Percentiles rank a stretch among this genome's conserved stretches.
phyloP scores from a whole-genome alignment of 1,140 invertebrate species.

The Drosophila nasuta region DNA sequence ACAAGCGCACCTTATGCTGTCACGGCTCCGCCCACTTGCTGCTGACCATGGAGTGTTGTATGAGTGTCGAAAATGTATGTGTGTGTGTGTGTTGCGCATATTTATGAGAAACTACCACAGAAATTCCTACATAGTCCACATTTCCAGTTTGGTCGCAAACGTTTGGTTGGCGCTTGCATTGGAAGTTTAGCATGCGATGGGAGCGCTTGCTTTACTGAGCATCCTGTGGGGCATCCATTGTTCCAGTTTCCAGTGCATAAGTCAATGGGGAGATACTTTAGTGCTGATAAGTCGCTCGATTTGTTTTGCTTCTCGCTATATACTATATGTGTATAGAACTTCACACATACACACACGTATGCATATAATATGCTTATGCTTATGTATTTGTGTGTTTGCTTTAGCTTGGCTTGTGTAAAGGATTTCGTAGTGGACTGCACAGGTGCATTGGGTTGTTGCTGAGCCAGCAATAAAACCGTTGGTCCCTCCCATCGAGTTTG shows the following conservation, averaged over 20 bases:
- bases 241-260: conserved; percentile 81
- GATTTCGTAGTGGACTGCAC: conserved; percentile 67
- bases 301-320: conserved; percentile 61
- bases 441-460: conserved; percentile 67
- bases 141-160: conserved; percentile 71
- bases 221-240: conserved; percentile 67
- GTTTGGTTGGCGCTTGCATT: conserved; percentile 62
- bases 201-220: neutral
- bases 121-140: conserved; percentile 67
- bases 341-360: neutral
- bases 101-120: conserved; percentile 79
- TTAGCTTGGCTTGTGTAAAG: conserved; percentile 63
- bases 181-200: conserved; percentile 33
- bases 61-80: conserved; percentile 31
- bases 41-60: conserved; percentile 54
- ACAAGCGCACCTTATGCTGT: conserved; percentile 70
- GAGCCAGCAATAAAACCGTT: conserved; percentile 60
- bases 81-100: conserved; percentile 59
- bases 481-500: conserved; percentile 30
- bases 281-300: conserved; percentile 81
- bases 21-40: conserved; percentile 82
- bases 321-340: conserved; percentile 37
- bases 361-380: conserved; percentile 17
- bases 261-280: conserved; percentile 79
- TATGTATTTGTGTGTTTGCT: conserved; percentile 66